Conservation (phyloP, 2,797 vertebrate genomes). For the Trichosurus vulpecula region DNA sequence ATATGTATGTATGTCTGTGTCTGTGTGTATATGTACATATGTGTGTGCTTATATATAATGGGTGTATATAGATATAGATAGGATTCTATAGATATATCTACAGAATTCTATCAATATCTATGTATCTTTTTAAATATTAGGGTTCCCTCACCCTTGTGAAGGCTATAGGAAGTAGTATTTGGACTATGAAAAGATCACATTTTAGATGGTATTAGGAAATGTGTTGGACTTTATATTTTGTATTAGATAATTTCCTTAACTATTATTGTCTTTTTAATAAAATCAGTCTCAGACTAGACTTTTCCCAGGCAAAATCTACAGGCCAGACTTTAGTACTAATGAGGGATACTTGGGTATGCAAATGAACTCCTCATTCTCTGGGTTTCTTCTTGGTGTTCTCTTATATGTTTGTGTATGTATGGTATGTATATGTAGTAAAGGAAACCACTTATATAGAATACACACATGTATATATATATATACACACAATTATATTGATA, state of each 20-base stretch:
- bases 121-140: too few species aligned
- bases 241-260: background rate
- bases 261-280: background rate
- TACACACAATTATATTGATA: background rate
- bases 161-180: background rate
- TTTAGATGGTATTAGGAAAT: background rate
- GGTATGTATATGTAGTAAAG: background rate
- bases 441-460: background rate
- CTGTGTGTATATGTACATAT: too few species aligned
- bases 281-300: background rate
- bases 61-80: too few species aligned
- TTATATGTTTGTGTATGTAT: background rate
- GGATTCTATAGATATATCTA: too few species aligned
- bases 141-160: background rate
- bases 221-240: background rate
- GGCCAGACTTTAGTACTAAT: background rate
- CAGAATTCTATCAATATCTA: too few species aligned
- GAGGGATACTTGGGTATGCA: background rate
- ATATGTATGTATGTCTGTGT: too few species aligned
- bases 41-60: too few species aligned
- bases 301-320: background rate
- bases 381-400: background rate
- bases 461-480: background rate
- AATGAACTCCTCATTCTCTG: background rate
- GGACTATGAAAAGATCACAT: background rate